phyloP scores from a whole-genome alignment of 2,888 invertebrate genomes.

The Coelogynopora nodosa region DNA sequence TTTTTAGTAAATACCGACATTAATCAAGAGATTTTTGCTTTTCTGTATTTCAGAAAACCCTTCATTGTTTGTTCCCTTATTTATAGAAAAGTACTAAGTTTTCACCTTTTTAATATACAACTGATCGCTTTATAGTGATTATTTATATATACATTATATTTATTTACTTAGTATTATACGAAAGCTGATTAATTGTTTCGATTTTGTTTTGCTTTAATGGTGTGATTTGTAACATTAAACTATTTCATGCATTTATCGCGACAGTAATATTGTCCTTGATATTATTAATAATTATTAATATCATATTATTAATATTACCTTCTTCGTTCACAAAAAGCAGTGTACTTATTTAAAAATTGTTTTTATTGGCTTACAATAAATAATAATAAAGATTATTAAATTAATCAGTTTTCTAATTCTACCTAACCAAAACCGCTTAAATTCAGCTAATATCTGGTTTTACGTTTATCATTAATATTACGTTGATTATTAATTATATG shows the following conservation, averaged over 20 bases:
- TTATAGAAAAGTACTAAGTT: slow-evolving; percentile 31
- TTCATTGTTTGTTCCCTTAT: slow-evolving; percentile 22
- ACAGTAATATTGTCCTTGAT: background rate
- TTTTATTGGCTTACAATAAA: too few species aligned
- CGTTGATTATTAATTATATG: background rate
- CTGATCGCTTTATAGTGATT: slow-evolving; percentile 24
- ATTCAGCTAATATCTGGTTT: background rate
- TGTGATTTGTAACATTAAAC: slow-evolving; percentile 13
- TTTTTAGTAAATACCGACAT: background rate
- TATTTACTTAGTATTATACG: background rate
- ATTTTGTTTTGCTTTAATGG: slow-evolving; percentile 13
- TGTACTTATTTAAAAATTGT: too few species aligned
- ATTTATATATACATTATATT: background rate
- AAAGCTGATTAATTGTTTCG: slow-evolving; percentile 6
- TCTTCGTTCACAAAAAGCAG: background rate
- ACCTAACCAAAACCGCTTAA: slow-evolving; percentile 4
- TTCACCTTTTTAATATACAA: slow-evolving; percentile 31
- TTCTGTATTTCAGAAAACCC: slow-evolving; percentile 26
- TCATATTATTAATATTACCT: background rate
- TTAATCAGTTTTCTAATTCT: slow-evolving; percentile 10
- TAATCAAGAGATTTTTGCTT: slow-evolving; percentile 25
- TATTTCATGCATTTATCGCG: background rate
- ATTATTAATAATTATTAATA: background rate
- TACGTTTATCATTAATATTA: background rate
- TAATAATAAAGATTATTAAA: background rate